Percentiles rank a stretch among this genome's conserved stretches.
phyloP scores from a whole-genome alignment of 2,797 vertebrate genomes.

The Onychomys arenicola region DNA sequence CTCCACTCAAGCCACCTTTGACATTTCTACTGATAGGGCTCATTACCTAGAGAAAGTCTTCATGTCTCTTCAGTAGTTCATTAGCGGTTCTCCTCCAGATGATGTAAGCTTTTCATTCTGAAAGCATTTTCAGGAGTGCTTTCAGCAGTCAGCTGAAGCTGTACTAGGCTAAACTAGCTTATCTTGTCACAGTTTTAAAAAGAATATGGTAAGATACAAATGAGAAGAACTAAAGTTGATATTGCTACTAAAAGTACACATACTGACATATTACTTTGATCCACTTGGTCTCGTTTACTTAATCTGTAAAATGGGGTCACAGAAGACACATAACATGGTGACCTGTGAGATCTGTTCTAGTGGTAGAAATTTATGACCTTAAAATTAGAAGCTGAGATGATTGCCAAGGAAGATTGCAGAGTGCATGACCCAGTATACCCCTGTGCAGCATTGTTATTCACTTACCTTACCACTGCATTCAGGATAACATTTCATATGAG shows the following conservation, averaged over 20 bases:
- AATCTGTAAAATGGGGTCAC: conserved; percentile 5
- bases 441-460: background rate
- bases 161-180: background rate
- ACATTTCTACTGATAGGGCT: background rate
- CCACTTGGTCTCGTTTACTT: background rate
- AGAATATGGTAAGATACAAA: conserved; percentile 10
- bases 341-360: background rate
- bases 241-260: background rate
- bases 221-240: background rate
- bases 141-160: conserved; percentile 23
- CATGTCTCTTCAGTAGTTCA: background rate
- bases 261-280: background rate
- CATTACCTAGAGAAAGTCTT: background rate
- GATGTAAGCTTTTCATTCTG: background rate
- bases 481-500: background rate
- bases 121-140: background rate
- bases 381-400: background rate
- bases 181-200: background rate
- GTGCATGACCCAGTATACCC: accelerated
- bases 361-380: background rate
- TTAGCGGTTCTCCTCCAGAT: background rate
- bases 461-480: background rate
- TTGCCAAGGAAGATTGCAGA: background rate
- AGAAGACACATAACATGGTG: background rate
- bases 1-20: background rate